Evolutionary conservation across 2,888 invertebrate genomes (phyloP).

Genomic region (Dolomedes plantarius): DNA sequence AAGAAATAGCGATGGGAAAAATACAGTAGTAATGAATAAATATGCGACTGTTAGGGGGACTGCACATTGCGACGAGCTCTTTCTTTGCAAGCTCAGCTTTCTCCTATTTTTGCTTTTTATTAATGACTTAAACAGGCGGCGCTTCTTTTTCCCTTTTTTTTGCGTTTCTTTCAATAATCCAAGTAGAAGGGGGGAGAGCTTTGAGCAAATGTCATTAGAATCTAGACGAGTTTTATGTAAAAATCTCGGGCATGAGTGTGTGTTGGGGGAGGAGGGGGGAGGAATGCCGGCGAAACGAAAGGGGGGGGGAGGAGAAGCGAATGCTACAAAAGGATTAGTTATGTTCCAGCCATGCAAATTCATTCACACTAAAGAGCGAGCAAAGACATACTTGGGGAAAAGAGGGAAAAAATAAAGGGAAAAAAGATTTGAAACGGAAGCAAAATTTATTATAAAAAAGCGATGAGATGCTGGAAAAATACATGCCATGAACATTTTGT

Average conservation of each 20-base stretch:
- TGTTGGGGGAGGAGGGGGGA: slow-evolving; percentile 4
- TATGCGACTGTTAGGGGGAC: slow-evolving; percentile 59
- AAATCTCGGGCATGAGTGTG: slow-evolving; percentile 60
- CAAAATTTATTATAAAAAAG: slow-evolving; percentile 69
- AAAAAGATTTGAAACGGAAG: slow-evolving; percentile 66
- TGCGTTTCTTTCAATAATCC: slow-evolving; percentile 69
- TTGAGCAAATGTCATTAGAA: slow-evolving; percentile 72
- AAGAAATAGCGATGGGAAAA: slow-evolving; percentile 33
- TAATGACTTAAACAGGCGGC: slow-evolving; percentile 62
- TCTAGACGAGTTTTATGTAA: slow-evolving; percentile 72
- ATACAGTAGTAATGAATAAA: slow-evolving; percentile 69
- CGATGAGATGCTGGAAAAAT: slow-evolving; percentile 61
- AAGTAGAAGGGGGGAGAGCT: slow-evolving; percentile 44
- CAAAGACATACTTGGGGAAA: neutral
- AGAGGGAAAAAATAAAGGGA: slow-evolving; percentile 48
- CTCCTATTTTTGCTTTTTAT: slow-evolving; percentile 66
- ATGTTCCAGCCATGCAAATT: slow-evolving; percentile 64
- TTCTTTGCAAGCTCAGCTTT: slow-evolving; percentile 69
- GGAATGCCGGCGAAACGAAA: slow-evolving; percentile 13
- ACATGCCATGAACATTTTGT: slow-evolving; percentile 67
- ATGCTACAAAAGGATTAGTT: slow-evolving; percentile 69
- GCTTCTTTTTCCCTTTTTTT: neutral
- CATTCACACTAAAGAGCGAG: slow-evolving; percentile 48
- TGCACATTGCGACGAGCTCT: slow-evolving; percentile 33
- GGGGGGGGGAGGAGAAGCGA: neutral